A percentile compares a stretch with the other conserved stretches of the same genome.
These are phyloP conservation scores for Elephas maximus DNA, from an alignment of 2,113 vertebrate genomes.

Conservation along the genomic window DNA sequence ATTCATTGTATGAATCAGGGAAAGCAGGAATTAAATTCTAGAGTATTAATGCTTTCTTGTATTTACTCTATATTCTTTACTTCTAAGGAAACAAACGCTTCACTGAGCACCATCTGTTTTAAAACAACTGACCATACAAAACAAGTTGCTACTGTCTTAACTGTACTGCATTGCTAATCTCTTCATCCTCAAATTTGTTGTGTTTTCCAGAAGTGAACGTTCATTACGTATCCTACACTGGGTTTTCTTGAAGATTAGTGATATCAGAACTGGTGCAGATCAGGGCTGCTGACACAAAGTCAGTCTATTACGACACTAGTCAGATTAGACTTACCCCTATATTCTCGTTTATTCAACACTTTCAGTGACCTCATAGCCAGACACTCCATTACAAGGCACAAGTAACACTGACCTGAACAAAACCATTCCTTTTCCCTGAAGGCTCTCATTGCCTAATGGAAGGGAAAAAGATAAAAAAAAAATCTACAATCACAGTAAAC, in stretches of 20 bases:
- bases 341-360: conserved; percentile 52
- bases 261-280: not conserved
- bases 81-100: conserved; percentile 48
- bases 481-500: not conserved
- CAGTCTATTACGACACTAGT: not conserved
- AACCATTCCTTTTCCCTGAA: not conserved
- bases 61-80: not conserved
- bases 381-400: conserved; percentile 13
- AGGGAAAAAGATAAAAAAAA: too few species aligned
- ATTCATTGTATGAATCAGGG: not conserved
- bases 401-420: not conserved
- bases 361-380: not conserved
- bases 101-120: not conserved
- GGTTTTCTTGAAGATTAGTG: conserved; percentile 40
- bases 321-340: conserved; percentile 1
- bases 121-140: conserved; percentile 1
- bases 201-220: conserved; percentile 25
- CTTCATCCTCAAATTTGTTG: not conserved
- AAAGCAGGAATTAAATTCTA: conserved; percentile 55
- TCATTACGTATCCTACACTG: not conserved
- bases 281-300: not conserved
- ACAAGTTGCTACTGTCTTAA: conserved; percentile 42
- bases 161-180: conserved; percentile 34
- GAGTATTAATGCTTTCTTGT: not conserved
- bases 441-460: not conserved